Evolutionary conservation across 2,113 vertebrate species (phyloP).

Genomic region (Gopherus evgoodei): DNA sequence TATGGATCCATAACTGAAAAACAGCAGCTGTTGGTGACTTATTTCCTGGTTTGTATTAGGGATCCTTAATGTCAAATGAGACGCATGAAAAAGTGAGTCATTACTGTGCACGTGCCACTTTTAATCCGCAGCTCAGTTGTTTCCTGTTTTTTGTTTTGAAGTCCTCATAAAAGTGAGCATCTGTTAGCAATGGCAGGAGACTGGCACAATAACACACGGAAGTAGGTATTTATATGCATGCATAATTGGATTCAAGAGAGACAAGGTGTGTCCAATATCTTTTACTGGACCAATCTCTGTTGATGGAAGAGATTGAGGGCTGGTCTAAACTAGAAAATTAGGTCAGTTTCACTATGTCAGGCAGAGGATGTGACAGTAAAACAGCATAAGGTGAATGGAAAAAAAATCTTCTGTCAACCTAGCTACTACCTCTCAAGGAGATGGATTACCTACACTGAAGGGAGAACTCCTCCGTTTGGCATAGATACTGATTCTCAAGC

Average conservation of each 20-base stretch:
- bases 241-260: not conserved
- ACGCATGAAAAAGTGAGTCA: not conserved
- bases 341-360: not conserved
- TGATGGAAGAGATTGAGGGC: not conserved
- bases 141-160: not conserved
- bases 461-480: not conserved
- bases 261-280: not conserved
- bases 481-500: not conserved
- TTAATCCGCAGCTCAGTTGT: not conserved
- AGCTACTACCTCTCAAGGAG: not conserved
- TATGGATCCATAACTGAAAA: not conserved
- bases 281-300: not conserved
- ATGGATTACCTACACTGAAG: not conserved
- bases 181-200: not conserved
- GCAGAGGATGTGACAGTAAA: not conserved
- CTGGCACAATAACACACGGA: not conserved
- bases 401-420: not conserved
- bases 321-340: not conserved
- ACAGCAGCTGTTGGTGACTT: not conserved
- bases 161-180: not conserved
- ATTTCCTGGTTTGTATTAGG: not conserved
- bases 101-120: not conserved
- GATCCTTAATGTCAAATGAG: not conserved
- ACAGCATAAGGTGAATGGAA: not conserved
- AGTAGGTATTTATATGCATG: not conserved